Base-by-base conservation (phyloP, 2,113 vertebrate species). In the Paradoxurus hermaphroditus region DNA sequence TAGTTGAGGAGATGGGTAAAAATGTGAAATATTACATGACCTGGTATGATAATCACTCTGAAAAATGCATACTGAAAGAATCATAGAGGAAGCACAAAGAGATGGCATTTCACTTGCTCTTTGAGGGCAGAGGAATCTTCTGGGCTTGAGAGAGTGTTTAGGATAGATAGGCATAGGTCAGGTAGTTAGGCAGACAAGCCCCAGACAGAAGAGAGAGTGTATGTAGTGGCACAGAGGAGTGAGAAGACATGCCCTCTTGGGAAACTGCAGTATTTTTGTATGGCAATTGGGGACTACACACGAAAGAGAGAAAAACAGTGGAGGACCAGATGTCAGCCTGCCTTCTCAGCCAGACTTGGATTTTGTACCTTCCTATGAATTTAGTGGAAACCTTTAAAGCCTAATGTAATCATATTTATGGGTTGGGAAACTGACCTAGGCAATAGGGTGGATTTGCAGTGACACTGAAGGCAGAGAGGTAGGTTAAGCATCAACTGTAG, bases 281-380 rank as follows among this genome's bases (percentile, higher is more conserved):
- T 27, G 36, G 13, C 15, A 46, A 23, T 78, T 11, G 1, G 29
- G 34, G 21, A n/a, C 23, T 18, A 25, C 3, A 0, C 0, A 0
- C 78, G 78, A 94, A 62, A 72, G 44, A 8, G 67, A 18, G 68
- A 5, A n/a, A 41, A 39, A n/a, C 7, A 7, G 6, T 3, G 13
- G 15, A 77, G n/a, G 18, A 34, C 36, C 31, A 72, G 51, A 27
- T 62, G n/a, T 36, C 10, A 39, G 68, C 4, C 18, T 53, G 39
- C 36, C 34, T 79, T 90, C 36, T 86, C 62, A 46, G 75, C 7
- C 46, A 75, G 14, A 41, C 34, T 9, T 15, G 18, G 34, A 86
- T 23, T 84, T 93, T 53, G 5, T 23, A 53, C n/a, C 78, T 92
- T 56, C 31, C 53, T 29, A 3, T 51, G 56, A 92, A 44, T 39